Conservation (phyloP, 2,113 vertebrate species). For the Mus pahari region DNA sequence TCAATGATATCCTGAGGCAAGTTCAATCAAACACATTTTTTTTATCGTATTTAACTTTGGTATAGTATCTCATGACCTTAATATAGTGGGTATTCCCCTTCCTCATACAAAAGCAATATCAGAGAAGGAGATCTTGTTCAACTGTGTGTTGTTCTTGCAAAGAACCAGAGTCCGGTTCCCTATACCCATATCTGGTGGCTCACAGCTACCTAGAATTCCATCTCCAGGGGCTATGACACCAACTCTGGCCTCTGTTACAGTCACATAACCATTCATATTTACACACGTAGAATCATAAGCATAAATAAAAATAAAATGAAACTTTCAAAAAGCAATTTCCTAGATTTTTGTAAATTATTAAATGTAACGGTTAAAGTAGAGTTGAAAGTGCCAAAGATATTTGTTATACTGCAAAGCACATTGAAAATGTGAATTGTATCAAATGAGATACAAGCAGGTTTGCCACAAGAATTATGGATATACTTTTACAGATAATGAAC, state of each 20-base stretch:
- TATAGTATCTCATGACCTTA: not conserved
- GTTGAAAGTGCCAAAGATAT: not conserved
- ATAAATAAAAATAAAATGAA: not conserved
- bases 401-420: not conserved
- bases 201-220: not conserved
- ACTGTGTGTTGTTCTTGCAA: not conserved
- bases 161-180: not conserved
- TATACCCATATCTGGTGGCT: not conserved
- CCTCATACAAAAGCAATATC: not conserved
- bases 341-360: slow-evolving; percentile 8
- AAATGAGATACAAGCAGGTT: slow-evolving; percentile 43
- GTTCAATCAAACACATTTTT: not conserved
- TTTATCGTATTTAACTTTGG: not conserved
- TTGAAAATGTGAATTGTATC: not conserved
- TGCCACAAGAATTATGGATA: slow-evolving; percentile 24
- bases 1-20: not conserved
- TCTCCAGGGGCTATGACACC: not conserved
- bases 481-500: slow-evolving; percentile 57
- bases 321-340: not conserved
- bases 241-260: not conserved
- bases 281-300: too few relatives aligned
- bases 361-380: not conserved
- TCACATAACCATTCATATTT: not conserved
- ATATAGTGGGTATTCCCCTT: not conserved
- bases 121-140: not conserved